phyloP scores from a whole-genome alignment of 2,888 invertebrate species.

The Ischnus inquisitorius region DNA sequence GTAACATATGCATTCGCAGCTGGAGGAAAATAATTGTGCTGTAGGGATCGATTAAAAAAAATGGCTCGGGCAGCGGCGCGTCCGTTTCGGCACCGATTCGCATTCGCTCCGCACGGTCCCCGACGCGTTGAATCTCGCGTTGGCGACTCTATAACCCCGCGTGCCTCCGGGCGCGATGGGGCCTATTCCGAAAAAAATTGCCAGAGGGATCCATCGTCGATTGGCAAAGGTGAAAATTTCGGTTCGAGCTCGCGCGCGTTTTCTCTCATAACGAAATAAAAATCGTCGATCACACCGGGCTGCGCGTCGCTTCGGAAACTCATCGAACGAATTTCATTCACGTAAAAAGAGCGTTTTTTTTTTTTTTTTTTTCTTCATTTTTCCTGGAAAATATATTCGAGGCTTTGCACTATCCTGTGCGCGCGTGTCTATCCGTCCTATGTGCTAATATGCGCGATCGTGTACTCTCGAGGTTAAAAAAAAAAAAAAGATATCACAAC shows the following conservation, averaged over 20 bases:
- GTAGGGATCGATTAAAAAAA: conserved; percentile 23
- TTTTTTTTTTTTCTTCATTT: not conserved
- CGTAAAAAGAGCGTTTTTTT: conserved; percentile 11
- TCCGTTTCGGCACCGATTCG: not conserved
- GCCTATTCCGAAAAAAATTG: conserved; percentile 3
- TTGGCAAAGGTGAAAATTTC: conserved; percentile 3
- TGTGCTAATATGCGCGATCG: not conserved
- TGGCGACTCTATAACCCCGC: not conserved
- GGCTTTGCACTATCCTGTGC: not conserved
- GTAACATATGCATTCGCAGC: conserved; percentile 34
- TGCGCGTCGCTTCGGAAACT: not conserved
- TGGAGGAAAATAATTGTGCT: conserved; percentile 39
- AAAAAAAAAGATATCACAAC: conserved; percentile 9
- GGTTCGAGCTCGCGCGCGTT: not conserved
- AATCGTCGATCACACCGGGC: conserved; percentile 1
- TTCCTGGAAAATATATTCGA: not conserved
- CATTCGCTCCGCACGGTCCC: not conserved
- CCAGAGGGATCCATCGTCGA: not conserved
- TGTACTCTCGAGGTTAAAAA: not conserved
- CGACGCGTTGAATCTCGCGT: not conserved
- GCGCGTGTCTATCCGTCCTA: not conserved
- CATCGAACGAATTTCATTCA: not conserved
- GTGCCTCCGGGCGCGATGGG: conserved; percentile 4
- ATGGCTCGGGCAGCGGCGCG: not conserved
- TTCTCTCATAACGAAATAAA: conserved; percentile 5